These are phyloP conservation scores for Diplolepis rosae DNA, from an alignment of 2,888 invertebrate species.

Conservation along the genomic window DNA sequence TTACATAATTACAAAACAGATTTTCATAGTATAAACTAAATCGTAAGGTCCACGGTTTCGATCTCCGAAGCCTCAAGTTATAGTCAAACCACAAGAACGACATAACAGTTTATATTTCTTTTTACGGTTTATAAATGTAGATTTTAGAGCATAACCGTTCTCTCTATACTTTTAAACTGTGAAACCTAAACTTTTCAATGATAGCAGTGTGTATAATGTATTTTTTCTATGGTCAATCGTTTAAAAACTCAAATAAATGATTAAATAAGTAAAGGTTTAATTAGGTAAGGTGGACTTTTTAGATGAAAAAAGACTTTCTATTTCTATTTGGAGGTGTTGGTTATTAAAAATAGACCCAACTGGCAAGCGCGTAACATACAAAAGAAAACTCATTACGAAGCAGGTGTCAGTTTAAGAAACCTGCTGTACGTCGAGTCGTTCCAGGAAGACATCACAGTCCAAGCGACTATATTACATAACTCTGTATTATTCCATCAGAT, in stretches of 20 bases:
- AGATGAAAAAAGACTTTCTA: neutral
- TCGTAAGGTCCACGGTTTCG: no score
- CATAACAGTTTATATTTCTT: no score
- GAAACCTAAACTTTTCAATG: no score
- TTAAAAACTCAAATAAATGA: neutral
- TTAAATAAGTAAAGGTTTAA: neutral
- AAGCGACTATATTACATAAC: conserved; percentile 16
- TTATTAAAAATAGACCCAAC: neutral
- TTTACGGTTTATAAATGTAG: no score
- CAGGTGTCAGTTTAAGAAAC: conserved; percentile 30
- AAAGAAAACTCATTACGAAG: conserved; percentile 14
- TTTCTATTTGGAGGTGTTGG: neutral
- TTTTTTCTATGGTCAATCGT: neutral
- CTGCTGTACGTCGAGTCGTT: conserved; percentile 31
- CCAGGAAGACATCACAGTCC: conserved; percentile 10
- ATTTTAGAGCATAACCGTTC: neutral
- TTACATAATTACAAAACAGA: no score
- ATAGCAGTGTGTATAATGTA: no score
- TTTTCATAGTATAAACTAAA: no score
- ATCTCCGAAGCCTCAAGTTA: no score
- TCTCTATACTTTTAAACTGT: neutral
- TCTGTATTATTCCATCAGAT: conserved; percentile 3
- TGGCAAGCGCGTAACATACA: neutral
- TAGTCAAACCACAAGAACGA: no score
- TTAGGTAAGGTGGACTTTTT: neutral